These are phyloP conservation scores for Nicator chloris DNA, from an alignment of 2,113 vertebrate species.

Conservation along the genomic window DNA sequence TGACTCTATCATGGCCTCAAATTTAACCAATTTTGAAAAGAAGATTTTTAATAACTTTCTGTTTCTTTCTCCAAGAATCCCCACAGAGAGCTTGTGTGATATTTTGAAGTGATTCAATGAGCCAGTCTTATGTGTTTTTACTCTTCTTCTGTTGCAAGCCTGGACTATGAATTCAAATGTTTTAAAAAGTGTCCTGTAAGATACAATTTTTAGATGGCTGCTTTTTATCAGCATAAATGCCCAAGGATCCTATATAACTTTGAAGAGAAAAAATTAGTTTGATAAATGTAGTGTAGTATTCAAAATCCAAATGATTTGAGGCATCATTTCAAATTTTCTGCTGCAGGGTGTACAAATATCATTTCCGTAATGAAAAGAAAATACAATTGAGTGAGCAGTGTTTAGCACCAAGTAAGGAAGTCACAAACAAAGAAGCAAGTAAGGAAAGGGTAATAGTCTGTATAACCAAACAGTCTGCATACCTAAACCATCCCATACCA, in stretches of 20 bases:
- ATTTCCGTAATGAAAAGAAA: not conserved
- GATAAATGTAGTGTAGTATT: not conserved
- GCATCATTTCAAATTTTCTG: not conserved
- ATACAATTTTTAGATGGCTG: not conserved
- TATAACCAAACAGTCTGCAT: not conserved
- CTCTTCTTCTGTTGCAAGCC: not conserved
- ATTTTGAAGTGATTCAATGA: not conserved
- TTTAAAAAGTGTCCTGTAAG: not conserved
- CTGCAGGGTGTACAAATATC: not conserved
- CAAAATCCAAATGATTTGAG: not conserved
- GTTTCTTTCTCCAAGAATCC: not conserved
- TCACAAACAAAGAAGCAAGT: not conserved
- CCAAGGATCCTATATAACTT: not conserved
- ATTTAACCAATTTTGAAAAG: not conserved
- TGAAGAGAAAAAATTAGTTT: not conserved
- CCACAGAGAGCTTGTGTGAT: not conserved
- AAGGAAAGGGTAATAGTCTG: not conserved
- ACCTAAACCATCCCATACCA: not conserved
- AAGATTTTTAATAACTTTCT: not conserved
- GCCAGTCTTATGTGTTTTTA: not conserved
- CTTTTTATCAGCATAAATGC: not conserved
- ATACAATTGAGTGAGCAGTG: not conserved
- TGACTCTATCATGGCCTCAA: not conserved
- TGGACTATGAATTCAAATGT: not conserved
- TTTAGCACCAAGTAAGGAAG: not conserved